A percentile compares a stretch with the other conserved stretches of the same genome.
phyloP scores from a whole-genome alignment of 2,888 invertebrate genomes.

The Apomyelois bistriatella region DNA sequence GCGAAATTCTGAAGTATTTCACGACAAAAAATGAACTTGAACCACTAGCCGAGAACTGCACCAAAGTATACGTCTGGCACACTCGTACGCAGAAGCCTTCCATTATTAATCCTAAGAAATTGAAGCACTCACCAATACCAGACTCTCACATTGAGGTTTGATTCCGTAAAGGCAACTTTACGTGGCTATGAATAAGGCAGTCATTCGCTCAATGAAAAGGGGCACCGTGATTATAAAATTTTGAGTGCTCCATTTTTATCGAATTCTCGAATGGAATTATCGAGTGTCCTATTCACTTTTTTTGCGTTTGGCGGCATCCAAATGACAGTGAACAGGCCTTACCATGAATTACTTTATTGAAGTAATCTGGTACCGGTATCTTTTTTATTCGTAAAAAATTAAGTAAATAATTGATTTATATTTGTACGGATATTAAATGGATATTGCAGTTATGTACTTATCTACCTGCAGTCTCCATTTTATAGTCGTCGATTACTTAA shows the following conservation, averaged over 20 bases:
- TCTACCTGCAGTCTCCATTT: no score
- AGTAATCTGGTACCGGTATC: no score
- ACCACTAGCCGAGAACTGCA: conserved; percentile 93
- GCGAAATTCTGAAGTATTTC: conserved; percentile 88
- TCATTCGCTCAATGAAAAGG: not conserved
- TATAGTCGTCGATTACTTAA: no score
- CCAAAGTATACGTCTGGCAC: conserved; percentile 99
- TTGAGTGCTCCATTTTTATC: not conserved
- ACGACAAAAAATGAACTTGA: conserved; percentile 89
- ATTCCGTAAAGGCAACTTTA: conserved; percentile 19
- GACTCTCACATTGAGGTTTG: conserved; percentile 69
- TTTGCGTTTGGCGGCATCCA: not conserved
- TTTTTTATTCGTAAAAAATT: no score
- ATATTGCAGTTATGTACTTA: no score
- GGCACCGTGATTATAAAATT: not conserved
- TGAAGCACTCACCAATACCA: conserved; percentile 58
- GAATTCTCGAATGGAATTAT: not conserved
- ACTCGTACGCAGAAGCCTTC: conserved; percentile 95
- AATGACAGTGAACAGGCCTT: not conserved
- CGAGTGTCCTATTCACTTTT: no score
- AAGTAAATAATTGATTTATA: no score
- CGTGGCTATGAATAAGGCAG: not conserved
- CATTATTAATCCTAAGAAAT: conserved; percentile 83
- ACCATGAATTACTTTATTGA: not conserved
- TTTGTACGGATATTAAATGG: no score